A percentile compares a stretch with the other conserved stretches of the same genome.
Evolutionary conservation across 2,888 invertebrate genomes (phyloP).

Genomic region (Nezara viridula): DNA sequence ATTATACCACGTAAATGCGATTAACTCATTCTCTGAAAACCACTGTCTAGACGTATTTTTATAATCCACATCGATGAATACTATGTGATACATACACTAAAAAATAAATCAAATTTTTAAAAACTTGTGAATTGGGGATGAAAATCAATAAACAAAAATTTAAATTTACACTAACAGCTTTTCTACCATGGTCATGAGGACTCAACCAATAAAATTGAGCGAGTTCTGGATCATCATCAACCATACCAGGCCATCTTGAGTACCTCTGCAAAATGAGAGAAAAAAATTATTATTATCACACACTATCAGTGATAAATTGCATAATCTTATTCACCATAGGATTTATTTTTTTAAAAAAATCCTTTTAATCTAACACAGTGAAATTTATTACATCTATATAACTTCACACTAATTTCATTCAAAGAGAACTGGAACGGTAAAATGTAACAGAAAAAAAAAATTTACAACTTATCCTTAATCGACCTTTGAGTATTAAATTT

Average conservation of each 20-base stretch:
- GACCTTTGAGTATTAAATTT: too few relatives aligned
- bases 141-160: not conserved
- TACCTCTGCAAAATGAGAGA: constrained; percentile 69
- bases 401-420: too few relatives aligned
- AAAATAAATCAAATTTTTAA: not conserved
- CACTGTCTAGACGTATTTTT: not conserved
- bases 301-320: too few relatives aligned
- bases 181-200: not conserved
- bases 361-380: too few relatives aligned
- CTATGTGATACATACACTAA: constrained; percentile 18
- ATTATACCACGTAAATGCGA: not conserved
- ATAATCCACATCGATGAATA: constrained; percentile 22
- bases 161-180: not conserved
- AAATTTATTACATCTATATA: too few relatives aligned
- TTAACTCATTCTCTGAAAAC: constrained; percentile 64
- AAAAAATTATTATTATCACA: not conserved
- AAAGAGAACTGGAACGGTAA: too few relatives aligned
- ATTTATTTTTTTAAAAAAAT: too few relatives aligned
- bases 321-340: too few relatives aligned
- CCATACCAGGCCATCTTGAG: constrained; percentile 83
- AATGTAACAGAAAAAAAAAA: too few relatives aligned
- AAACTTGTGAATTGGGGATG: not conserved
- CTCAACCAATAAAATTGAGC: constrained; percentile 74
- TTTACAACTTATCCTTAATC: too few relatives aligned
- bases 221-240: constrained; percentile 77